Evolutionary conservation across 2,113 vertebrate species (phyloP).

Genomic region (Synodontis membranacea): DNA sequence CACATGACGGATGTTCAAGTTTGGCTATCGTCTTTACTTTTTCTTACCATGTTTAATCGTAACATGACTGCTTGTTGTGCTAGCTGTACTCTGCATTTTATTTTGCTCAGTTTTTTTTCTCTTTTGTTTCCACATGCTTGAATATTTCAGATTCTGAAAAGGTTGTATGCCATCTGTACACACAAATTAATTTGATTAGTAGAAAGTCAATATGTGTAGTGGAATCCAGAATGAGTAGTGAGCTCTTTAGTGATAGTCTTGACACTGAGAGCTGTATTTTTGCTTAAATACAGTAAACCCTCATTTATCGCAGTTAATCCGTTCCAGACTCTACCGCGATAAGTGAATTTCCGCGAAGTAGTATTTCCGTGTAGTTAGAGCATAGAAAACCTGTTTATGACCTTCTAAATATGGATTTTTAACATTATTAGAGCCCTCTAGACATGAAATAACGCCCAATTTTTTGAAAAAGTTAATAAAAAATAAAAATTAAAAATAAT

Average conservation of each 20-base stretch:
- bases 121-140: not conserved
- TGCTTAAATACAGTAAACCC: too few species aligned
- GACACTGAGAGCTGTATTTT: not conserved
- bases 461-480: too few species aligned
- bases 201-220: not conserved
- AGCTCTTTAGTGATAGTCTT: not conserved
- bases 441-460: too few species aligned
- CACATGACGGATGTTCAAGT: not conserved
- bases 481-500: too few species aligned
- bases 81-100: not conserved
- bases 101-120: not conserved
- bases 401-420: too few species aligned
- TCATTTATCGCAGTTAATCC: too few species aligned
- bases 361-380: too few species aligned
- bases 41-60: not conserved
- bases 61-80: not conserved
- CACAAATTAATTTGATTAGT: not conserved
- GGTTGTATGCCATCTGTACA: not conserved
- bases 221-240: not conserved
- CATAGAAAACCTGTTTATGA: too few species aligned
- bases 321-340: too few species aligned
- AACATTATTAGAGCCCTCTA: too few species aligned
- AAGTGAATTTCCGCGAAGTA: too few species aligned
- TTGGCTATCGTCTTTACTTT: not conserved
- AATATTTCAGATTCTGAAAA: not conserved